Percentiles rank a stretch among this genome's conserved stretches.
These are phyloP conservation scores for Agrypnus murinus DNA, from an alignment of 2,888 invertebrate species.

Conservation along the genomic window DNA sequence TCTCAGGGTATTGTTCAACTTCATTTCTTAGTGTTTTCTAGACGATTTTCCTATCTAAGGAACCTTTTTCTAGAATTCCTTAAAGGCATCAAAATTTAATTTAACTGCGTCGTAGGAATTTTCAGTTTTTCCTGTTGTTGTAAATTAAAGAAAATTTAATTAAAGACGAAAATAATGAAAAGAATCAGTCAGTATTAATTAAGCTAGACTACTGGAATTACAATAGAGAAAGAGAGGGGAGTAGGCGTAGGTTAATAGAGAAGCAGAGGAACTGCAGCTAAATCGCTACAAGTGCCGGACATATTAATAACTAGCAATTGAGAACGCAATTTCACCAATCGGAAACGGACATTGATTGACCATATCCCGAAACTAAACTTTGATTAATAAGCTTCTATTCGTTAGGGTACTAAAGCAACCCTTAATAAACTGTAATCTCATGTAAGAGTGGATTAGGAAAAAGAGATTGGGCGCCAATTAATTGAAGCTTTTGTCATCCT, in stretches of 20 bases:
- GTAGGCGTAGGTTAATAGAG: slow-evolving; percentile 4
- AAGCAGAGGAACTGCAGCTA: slow-evolving; percentile 39
- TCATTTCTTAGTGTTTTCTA: neutral
- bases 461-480: too few species aligned
- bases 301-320: slow-evolving; percentile 59
- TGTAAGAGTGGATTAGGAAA: neutral
- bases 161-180: too few species aligned
- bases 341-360: slow-evolving; percentile 59
- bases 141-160: too few species aligned
- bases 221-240: neutral
- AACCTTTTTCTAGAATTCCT: too few species aligned
- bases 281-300: slow-evolving; percentile 54
- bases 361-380: slow-evolving; percentile 44
- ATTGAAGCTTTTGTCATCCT: too few species aligned
- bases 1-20: neutral
- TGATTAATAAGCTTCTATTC: slow-evolving; percentile 26
- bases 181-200: too few species aligned
- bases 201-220: too few species aligned
- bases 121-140: too few species aligned
- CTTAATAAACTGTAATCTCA: neutral
- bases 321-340: slow-evolving; percentile 55
- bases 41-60: neutral
- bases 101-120: neutral
- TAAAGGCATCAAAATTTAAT: slow-evolving; percentile 1
- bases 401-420: neutral